Conservation (phyloP, 2,888 invertebrate genomes). For the Bombylius discolor region DNA sequence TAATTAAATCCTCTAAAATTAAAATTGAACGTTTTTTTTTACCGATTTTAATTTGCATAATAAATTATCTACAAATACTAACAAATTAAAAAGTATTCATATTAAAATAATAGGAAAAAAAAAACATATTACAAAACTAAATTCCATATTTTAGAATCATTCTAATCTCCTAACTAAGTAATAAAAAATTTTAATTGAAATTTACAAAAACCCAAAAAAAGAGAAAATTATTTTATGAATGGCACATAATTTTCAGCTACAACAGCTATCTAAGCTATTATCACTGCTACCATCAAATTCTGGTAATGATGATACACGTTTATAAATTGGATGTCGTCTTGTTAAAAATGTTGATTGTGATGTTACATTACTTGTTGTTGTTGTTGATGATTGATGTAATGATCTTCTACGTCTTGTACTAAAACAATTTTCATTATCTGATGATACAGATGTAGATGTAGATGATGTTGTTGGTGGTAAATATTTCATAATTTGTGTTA, state of each 20-base stretch:
- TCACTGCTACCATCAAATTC: constrained; percentile 33
- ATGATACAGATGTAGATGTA: constrained; percentile 4
- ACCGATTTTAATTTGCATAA: too few species aligned
- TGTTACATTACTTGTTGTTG: constrained; percentile 3
- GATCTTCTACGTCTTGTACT: background rate
- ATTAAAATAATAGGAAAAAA: too few species aligned
- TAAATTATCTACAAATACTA: too few species aligned
- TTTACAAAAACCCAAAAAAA: too few species aligned
- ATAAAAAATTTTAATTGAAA: too few species aligned
- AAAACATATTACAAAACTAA: too few species aligned
- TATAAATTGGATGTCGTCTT: background rate
- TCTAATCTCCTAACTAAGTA: too few species aligned
- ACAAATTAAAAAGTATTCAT: too few species aligned
- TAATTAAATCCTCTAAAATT: too few species aligned
- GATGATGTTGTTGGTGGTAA: constrained; percentile 20
- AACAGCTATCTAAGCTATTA: constrained; percentile 34
- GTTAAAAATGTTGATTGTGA: constrained; percentile 5
- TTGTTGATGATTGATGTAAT: background rate
- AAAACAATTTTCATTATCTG: background rate
- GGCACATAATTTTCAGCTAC: constrained; percentile 16
- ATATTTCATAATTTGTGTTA: constrained; percentile 29
- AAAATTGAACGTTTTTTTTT: too few species aligned
- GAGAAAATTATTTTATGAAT: too few species aligned
- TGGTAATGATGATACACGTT: constrained; percentile 21
- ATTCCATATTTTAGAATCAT: too few species aligned